These are phyloP conservation scores for Rhabdomys dilectus DNA, from an alignment of 2,113 vertebrate genomes.

Conservation along the genomic window DNA sequence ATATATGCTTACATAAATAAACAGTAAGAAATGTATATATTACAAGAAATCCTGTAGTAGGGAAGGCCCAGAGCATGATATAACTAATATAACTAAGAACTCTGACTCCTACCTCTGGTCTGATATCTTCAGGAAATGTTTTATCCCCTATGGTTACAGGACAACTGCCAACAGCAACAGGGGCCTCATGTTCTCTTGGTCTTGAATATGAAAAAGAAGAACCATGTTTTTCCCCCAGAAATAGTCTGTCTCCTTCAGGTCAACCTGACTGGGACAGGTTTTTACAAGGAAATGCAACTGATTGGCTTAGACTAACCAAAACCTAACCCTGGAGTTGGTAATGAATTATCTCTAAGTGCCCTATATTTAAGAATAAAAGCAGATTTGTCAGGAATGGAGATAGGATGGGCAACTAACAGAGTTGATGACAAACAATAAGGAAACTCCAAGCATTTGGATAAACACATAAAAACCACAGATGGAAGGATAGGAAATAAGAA, in stretches of 20 bases:
- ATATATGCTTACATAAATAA: not conserved
- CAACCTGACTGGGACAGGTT: slow-evolving; percentile 46
- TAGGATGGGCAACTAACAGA: not conserved
- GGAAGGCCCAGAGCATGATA: not conserved
- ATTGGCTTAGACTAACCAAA: slow-evolving; percentile 48
- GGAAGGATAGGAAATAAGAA: slow-evolving; percentile 31
- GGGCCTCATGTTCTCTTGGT: not conserved
- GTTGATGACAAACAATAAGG: slow-evolving; percentile 37
- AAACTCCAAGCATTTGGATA: slow-evolving; percentile 37
- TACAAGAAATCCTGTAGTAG: not conserved
- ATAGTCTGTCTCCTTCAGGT: not conserved
- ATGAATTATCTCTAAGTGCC: slow-evolving; percentile 51
- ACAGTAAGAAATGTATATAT: slow-evolving; percentile 3
- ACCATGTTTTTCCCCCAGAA: not conserved
- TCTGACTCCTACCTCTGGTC: not conserved
- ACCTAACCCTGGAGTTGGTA: not conserved
- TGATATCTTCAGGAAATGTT: not conserved
- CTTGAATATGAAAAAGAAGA: slow-evolving; percentile 26
- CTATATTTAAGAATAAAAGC: slow-evolving; percentile 11
- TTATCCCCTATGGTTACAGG: not conserved
- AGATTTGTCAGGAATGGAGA: not conserved
- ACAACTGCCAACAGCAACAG: not conserved
- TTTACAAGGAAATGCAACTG: slow-evolving; percentile 48
- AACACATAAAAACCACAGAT: slow-evolving; percentile 50
- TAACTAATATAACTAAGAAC: not conserved